phyloP scores from a whole-genome alignment of 30 jellyfish, hydroid and myxozoan species.

The Aurelia coerulea region DNA sequence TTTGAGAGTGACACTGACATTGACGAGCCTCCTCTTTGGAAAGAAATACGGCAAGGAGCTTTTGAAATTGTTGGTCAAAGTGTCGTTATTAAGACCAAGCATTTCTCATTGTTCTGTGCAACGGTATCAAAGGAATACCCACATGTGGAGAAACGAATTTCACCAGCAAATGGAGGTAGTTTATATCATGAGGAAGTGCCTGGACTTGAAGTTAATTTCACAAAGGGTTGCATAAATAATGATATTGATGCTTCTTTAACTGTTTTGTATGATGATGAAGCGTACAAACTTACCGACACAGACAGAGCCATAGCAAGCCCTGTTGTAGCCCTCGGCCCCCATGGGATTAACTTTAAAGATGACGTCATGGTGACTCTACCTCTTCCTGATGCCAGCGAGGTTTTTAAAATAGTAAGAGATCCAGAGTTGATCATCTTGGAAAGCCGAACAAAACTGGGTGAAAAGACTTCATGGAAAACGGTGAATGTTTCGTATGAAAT shows the following conservation, averaged over 20 bases:
- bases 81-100: conserved; percentile 53
- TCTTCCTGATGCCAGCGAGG: conserved; percentile 61
- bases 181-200: conserved; percentile 6
- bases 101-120: conserved; percentile 80
- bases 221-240: conserved; percentile 15
- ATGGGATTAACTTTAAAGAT: conserved; percentile 58
- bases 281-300: conserved; percentile 36
- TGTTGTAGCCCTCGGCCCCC: conserved; percentile 77
- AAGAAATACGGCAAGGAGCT: neutral
- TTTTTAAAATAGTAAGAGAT: conserved; percentile 10
- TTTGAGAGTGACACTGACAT: conserved; percentile 66
- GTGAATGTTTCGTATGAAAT: conserved; percentile 38
- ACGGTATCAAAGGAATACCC: conserved; percentile 62
- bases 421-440: conserved; percentile 54
- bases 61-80: conserved; percentile 32
- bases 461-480: conserved; percentile 74
- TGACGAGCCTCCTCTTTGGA: conserved; percentile 63
- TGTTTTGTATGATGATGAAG: conserved; percentile 63
- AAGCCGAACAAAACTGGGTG: conserved; percentile 74
- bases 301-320: conserved; percentile 76
- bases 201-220: conserved; percentile 62
- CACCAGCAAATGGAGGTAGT: conserved; percentile 56
- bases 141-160: conserved; percentile 8
- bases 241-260: conserved; percentile 61
- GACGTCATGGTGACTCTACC: conserved; percentile 85